Evolutionary conservation across 2,113 vertebrate species (phyloP), one percentile per base, ranked within the genome.

Genomic region (Neoarius graeffei): DNA sequence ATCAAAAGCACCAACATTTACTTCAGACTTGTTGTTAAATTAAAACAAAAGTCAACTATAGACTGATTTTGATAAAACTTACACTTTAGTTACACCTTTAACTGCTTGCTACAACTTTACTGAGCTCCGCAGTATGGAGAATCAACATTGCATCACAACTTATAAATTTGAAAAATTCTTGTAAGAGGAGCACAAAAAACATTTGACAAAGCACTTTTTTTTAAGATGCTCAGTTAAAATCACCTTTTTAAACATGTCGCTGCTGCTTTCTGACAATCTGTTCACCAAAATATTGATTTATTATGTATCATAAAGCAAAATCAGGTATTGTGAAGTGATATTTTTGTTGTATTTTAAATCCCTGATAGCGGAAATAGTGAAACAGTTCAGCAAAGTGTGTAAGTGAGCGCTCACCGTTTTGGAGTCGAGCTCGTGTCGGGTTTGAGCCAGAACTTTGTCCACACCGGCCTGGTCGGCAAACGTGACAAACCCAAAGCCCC

Each of bases 401-500:
- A 42, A 23, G 14, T 79, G 52, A 76, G 48, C 92, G 96, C 98
- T 98, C 96, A 99, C 98, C 95, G 98, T 99, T 96, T 99, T 99
- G 89, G 98, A 99, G 96, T 99, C 98, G 95, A 99, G 93, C 93
- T 99, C 98, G 74, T 99, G 98, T 90, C 98, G 96, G 93, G 96
- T 97, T 92, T 99, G 98, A 91, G 98, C 98, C 96, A 99, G 95
- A 93, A 99, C 98, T 96, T 99, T 99, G 95, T 99, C 98, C 95
- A 99, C 98, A 83, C 98, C 98, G 82, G 97, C 97, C 95, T 99
- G 98, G 94, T 99, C 98, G 92, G 98, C 96, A 95, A 98, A 99
- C 89, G 98, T 99, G 94, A 99, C 98, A 93, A 99, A 99, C 92
- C 98, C 98, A 89, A 99, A 99, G 85, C 98, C 98, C 95, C 98